Evolutionary conservation across 1,140 invertebrate genomes (phyloP), one percentile per base, ranked within the genome.

Genomic region (Agrilus planipennis): DNA sequence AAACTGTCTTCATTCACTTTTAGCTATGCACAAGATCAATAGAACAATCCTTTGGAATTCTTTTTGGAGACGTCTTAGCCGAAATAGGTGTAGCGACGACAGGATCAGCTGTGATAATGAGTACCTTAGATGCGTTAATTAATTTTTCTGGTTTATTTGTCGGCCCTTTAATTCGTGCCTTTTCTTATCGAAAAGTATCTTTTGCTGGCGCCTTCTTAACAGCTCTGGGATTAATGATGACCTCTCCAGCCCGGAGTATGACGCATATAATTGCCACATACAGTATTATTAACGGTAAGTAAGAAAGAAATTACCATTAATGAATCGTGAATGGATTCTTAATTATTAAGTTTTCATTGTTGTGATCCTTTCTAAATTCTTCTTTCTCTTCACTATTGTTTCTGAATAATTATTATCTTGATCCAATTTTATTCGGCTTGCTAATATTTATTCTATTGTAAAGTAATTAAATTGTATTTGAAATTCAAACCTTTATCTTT

Each of bases 121-220:
- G 79, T 58, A 72, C 77, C 11, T 59, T 81, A 39, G 80, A 83
- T 56, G 77, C 77, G 1, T 75, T 78, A 43, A 73, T 82, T 50
- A 84, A 84, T 52, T 84, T 84, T 61, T 82, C 80, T 44, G 80
- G 80, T 12, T 69, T 83, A 46, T 75, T 82, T 51, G 74, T 81
- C 39, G 80, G 79, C 3, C 79, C 79, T 1, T 64, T 82, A 42
- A 72, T 82, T 32, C 78, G 77, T 59, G 76, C 71, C 47, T 82
- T 78, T 54, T 79, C 77, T 17, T 84, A 77, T 50, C 67, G 79
- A 41, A 80, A 81, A 62, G 77, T 84, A 2, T 79, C 79, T 45
- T 57, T 81, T 9, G 69, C 75, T 12, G 80, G 79, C 6, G 74
- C 77, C 2, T 49, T 72, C 17, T 65, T 84, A 41, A 75, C 73